Conservation (phyloP, 1,140 invertebrate genomes). For the Papilio polyxenes region DNA sequence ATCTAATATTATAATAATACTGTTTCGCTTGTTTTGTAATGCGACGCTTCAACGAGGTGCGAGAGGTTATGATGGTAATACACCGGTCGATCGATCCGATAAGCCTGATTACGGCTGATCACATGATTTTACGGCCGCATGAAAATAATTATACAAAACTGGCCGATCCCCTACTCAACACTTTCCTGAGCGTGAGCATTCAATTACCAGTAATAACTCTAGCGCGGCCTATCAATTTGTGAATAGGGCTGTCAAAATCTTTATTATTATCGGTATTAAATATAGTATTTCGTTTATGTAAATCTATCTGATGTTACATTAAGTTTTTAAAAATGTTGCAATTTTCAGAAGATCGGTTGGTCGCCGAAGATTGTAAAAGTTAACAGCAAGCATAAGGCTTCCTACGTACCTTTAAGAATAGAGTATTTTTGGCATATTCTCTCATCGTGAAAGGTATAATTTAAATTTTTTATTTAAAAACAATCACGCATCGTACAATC, state of each 20-base stretch:
- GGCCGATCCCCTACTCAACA: constrained; percentile 48
- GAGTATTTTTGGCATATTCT: too few relatives aligned
- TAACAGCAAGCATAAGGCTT: too few relatives aligned
- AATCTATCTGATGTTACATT: background rate
- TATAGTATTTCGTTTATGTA: background rate
- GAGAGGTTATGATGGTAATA: constrained; percentile 24
- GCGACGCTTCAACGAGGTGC: constrained; percentile 25
- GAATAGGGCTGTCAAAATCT: constrained; percentile 4
- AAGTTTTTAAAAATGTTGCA: too few relatives aligned
- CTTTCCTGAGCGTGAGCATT: constrained; percentile 62
- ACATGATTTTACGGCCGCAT: constrained; percentile 52
- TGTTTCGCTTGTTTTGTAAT: background rate
- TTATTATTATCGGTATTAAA: constrained; percentile 12
- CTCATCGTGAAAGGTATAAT: too few relatives aligned
- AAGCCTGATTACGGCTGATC: constrained; percentile 59
- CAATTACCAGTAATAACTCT: constrained; percentile 70
- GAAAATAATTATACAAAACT: constrained; percentile 62
- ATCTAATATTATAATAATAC: constrained; percentile 6
- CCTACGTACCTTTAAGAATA: too few relatives aligned
- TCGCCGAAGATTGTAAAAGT: too few relatives aligned
- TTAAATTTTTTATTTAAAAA: background rate
- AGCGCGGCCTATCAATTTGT: constrained; percentile 67
- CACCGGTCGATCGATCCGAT: constrained; percentile 44
- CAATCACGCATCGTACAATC: background rate
- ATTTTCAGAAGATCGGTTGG: too few relatives aligned